Conservation (phyloP, 2,113 vertebrate species). For the Anarrhichthys ocellatus region DNA sequence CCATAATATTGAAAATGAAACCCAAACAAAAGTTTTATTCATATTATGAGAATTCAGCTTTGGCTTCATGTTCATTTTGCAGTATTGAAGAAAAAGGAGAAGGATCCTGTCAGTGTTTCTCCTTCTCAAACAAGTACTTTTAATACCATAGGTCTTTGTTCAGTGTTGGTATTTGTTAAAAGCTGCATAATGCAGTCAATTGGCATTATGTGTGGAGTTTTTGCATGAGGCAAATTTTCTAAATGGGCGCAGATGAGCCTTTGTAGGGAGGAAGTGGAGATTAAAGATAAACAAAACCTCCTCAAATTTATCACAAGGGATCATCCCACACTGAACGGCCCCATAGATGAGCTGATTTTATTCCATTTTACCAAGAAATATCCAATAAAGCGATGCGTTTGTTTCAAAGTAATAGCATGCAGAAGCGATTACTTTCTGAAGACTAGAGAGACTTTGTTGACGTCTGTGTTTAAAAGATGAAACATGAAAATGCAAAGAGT, state of each 20-base stretch:
- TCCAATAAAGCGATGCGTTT: neutral
- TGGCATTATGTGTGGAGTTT: neutral
- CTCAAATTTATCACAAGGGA: conserved; percentile 28
- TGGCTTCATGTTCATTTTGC: neutral
- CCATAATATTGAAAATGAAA: neutral
- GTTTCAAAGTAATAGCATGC: neutral
- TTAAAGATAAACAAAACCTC: conserved; percentile 50
- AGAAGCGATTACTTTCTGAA: neutral
- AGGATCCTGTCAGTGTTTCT: neutral
- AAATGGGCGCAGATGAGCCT: conserved; percentile 40
- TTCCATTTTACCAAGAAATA: neutral
- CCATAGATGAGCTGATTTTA: conserved; percentile 15
- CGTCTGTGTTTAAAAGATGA: conserved; percentile 12
- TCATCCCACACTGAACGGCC: conserved; percentile 2
- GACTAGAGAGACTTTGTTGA: conserved; percentile 11
- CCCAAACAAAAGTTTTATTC: neutral
- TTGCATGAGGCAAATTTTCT: conserved; percentile 13
- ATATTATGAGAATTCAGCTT: neutral
- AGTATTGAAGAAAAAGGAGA: neutral
- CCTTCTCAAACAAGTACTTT: neutral
- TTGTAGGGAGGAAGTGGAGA: conserved; percentile 19
- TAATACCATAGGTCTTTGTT: neutral
- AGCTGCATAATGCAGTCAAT: neutral
- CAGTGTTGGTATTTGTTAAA: conserved; percentile 8
- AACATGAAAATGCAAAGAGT: conserved; percentile 32